Conservation (phyloP, 2,797 vertebrate species). For the Myiotriccus ornatus region DNA sequence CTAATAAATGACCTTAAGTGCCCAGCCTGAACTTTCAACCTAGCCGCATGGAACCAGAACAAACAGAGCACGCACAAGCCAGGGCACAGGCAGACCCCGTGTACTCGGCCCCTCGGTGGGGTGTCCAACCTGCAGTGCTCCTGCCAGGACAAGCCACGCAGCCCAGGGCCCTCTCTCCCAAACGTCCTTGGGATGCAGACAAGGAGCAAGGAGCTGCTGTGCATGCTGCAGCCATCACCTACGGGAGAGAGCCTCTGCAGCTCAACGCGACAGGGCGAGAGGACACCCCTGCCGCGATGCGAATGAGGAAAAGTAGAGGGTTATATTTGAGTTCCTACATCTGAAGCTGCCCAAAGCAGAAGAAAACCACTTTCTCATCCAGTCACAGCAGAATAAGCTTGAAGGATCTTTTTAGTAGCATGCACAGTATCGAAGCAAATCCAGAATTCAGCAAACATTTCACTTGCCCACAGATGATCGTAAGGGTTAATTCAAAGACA, state of each 20-base stretch:
- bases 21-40: background rate
- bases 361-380: background rate
- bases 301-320: background rate
- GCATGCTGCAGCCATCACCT: background rate
- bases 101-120: background rate
- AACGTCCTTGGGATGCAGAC: background rate
- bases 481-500: background rate
- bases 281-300: fast-evolving
- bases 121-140: background rate
- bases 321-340: background rate
- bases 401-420: background rate
- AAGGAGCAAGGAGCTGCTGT: background rate
- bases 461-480: background rate
- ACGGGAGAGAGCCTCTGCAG: background rate
- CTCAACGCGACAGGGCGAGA: fast-evolving
- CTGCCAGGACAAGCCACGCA: background rate
- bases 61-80: background rate
- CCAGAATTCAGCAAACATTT: background rate
- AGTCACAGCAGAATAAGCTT: background rate
- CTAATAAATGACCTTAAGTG: background rate
- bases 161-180: background rate
- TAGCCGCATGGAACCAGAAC: background rate
- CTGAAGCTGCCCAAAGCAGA: background rate
- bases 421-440: background rate
- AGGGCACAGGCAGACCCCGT: background rate